Evolutionary conservation across 1,140 invertebrate species (phyloP).

Genomic region (Luehdorfia chinensis): DNA sequence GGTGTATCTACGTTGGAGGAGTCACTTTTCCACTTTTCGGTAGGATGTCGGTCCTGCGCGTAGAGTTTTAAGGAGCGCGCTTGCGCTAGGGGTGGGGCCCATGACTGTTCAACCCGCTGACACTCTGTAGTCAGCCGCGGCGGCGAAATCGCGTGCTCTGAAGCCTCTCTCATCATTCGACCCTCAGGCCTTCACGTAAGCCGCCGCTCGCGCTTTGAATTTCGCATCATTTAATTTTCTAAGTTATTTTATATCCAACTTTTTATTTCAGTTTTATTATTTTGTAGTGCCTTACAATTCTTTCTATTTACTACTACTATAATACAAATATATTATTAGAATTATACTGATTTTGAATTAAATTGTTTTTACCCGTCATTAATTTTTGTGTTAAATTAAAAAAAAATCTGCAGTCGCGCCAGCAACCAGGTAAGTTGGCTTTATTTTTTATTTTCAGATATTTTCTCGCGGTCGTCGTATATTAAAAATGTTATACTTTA

Average conservation of each 20-base stretch:
- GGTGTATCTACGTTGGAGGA: constrained; percentile 71
- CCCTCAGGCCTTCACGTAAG: constrained; percentile 42
- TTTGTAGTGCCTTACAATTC: constrained; percentile 17
- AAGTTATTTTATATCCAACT: constrained; percentile 42
- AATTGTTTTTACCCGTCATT: neutral
- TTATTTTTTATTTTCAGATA: constrained; percentile 27
- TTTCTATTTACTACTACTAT: constrained; percentile 56
- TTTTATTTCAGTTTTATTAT: constrained; percentile 40
- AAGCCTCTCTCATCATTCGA: constrained; percentile 31
- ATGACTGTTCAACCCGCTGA: constrained; percentile 57
- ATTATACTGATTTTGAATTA: constrained; percentile 6
- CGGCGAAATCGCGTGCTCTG: constrained; percentile 49
- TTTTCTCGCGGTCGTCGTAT: no score
- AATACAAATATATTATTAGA: constrained; percentile 41
- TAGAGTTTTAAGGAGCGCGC: constrained; percentile 40
- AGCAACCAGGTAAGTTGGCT: constrained; percentile 34
- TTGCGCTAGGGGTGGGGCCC: constrained; percentile 71
- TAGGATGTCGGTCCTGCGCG: constrained; percentile 73
- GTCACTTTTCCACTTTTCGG: constrained; percentile 74
- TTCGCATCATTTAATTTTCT: constrained; percentile 36
- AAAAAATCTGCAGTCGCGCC: no score
- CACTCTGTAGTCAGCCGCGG: constrained; percentile 67
- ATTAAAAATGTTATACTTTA: no score
- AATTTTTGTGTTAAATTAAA: no score
- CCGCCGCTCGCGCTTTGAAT: constrained; percentile 55